These are phyloP conservation scores for Bryconaethiops microstoma DNA, from an alignment of 2,797 vertebrate species.

Conservation along the genomic window DNA sequence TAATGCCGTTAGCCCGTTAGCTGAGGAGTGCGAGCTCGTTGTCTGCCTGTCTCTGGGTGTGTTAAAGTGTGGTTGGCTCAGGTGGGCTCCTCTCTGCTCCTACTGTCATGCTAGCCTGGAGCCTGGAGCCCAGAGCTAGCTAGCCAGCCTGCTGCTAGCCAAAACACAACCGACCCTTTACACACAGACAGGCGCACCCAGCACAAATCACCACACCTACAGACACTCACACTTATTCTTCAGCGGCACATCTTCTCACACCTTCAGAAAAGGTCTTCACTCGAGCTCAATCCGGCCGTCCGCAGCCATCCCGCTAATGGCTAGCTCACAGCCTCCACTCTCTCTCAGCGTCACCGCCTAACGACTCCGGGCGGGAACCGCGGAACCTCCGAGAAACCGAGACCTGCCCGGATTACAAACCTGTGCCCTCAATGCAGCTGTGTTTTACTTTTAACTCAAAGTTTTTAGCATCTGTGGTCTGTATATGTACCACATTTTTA, in stretches of 20 bases:
- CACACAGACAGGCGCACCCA: not conserved
- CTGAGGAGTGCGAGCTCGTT: not conserved
- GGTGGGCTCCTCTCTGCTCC: not conserved
- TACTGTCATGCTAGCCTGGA: not conserved
- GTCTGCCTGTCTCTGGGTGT: not conserved
- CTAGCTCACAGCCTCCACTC: conserved; percentile 39
- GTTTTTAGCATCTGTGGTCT: too few species aligned
- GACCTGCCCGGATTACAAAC: too few species aligned
- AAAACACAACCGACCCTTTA: not conserved
- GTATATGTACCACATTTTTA: too few species aligned
- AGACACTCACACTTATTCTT: conserved; percentile 52
- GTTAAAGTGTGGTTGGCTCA: not conserved
- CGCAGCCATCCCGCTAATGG: conserved; percentile 35
- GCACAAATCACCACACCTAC: not conserved
- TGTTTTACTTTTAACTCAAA: too few species aligned
- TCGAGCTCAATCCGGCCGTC: not conserved
- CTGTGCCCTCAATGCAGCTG: too few species aligned
- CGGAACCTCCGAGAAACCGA: not conserved
- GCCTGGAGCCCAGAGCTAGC: conserved; percentile 3
- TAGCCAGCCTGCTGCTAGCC: conserved; percentile 23
- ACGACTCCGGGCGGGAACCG: conserved; percentile 46
- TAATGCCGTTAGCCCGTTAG: not conserved
- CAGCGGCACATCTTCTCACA: conserved; percentile 40
- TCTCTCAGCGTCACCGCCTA: conserved; percentile 1
- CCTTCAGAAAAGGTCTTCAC: not conserved